Percentiles rank a stretch among this genome's conserved stretches.
These are phyloP conservation scores for Hydrotaea diabolus DNA, from an alignment of 2,888 invertebrate genomes.

Conservation along the genomic window DNA sequence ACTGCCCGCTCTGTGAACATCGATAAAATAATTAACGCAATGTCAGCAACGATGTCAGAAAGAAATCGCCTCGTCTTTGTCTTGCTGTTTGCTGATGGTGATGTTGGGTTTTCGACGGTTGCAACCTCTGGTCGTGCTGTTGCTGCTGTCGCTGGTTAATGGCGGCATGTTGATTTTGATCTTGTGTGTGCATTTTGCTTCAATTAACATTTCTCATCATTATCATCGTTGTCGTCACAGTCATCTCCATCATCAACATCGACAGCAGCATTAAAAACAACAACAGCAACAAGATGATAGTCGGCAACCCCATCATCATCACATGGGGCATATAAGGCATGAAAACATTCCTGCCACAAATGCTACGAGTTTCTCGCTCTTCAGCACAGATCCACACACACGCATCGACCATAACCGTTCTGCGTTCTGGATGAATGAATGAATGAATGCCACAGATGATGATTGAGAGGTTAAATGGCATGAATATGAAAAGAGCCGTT, in stretches of 20 bases:
- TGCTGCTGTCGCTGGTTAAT: background rate
- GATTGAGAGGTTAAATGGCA: slow-evolving; percentile 13
- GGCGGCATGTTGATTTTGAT: slow-evolving; percentile 67
- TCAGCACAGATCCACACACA: background rate
- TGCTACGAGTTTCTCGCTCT: too few species aligned
- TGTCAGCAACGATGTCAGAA: slow-evolving; percentile 65
- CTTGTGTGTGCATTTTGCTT: slow-evolving; percentile 65
- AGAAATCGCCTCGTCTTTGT: slow-evolving; percentile 24
- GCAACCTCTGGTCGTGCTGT: slow-evolving; percentile 20
- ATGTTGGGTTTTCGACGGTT: background rate
- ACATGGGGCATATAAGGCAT: slow-evolving; percentile 1
- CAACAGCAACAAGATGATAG: too few species aligned
- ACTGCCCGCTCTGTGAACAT: slow-evolving; percentile 48
- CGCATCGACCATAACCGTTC: background rate
- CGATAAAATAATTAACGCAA: slow-evolving; percentile 68
- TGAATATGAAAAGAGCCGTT: slow-evolving; percentile 47
- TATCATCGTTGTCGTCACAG: slow-evolving; percentile 60
- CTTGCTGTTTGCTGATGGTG: background rate
- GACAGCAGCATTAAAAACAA: slow-evolving; percentile 49
- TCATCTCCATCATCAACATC: slow-evolving; percentile 63
- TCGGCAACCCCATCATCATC: background rate
- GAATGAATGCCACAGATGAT: slow-evolving; percentile 19
- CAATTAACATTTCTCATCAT: slow-evolving; percentile 68
- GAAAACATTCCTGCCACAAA: slow-evolving; percentile 5
- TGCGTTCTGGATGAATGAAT: too few species aligned